Percentiles rank a stretch among this genome's conserved stretches.
phyloP scores from a whole-genome alignment of 2,888 invertebrate species.

The Neoascia interrupta region DNA sequence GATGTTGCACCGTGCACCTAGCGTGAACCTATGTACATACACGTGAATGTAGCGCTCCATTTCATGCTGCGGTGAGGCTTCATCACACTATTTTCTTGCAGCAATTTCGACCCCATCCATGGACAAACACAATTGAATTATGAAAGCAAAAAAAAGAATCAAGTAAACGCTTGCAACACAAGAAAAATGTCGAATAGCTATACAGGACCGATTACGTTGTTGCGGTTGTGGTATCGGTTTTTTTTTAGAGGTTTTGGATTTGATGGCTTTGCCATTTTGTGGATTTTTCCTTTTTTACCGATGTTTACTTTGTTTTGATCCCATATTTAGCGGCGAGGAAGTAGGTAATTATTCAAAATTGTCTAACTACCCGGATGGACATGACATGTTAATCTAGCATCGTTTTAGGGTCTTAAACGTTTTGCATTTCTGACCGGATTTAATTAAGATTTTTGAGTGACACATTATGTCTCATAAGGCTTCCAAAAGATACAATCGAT shows the following conservation, averaged over 20 bases:
- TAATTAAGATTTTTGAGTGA: too few relatives aligned
- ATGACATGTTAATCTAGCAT: too few relatives aligned
- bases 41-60: slow-evolving; percentile 16
- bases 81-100: slow-evolving; percentile 22
- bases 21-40: too few relatives aligned
- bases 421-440: too few relatives aligned
- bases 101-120: slow-evolving; percentile 18
- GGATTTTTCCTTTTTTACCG: not conserved
- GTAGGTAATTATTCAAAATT: too few relatives aligned
- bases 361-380: too few relatives aligned
- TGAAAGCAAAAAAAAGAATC: slow-evolving; percentile 2
- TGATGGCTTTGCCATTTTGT: slow-evolving; percentile 28
- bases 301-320: too few relatives aligned
- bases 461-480: too few relatives aligned
- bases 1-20: slow-evolving; percentile 4
- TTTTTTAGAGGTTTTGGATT: slow-evolving; percentile 10
- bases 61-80: slow-evolving; percentile 30
- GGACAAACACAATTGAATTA: slow-evolving; percentile 31
- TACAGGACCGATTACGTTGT: slow-evolving; percentile 43
- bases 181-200: too few relatives aligned
- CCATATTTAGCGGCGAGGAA: too few relatives aligned
- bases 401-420: too few relatives aligned
- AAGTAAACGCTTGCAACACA: slow-evolving; percentile 34
- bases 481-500: too few relatives aligned
- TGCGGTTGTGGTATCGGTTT: slow-evolving; percentile 23